Evolutionary conservation across 2,797 vertebrate genomes (phyloP).

Genomic region (Acanthurus lineatus): DNA sequence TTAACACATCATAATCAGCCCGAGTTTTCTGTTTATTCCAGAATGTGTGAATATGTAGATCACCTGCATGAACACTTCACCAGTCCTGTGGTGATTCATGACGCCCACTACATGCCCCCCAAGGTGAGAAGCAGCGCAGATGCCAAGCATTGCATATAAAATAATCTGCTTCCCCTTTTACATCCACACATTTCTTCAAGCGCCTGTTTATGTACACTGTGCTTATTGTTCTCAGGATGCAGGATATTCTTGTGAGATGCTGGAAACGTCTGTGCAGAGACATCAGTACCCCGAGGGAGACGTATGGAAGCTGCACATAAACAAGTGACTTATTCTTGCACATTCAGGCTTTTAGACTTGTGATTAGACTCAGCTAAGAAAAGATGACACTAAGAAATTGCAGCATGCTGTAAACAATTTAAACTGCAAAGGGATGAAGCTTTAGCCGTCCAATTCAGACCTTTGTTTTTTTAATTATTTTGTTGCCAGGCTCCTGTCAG

Average conservation of each 20-base stretch:
- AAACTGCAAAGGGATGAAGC: not conserved
- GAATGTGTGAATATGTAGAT: constrained; percentile 92
- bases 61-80: constrained; percentile 91
- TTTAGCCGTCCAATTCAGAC: not conserved
- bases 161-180: not conserved
- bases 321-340: constrained; percentile 32
- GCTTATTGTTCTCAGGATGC: constrained; percentile 78
- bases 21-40: constrained; percentile 45
- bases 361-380: not conserved
- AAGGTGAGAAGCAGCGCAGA: constrained; percentile 72
- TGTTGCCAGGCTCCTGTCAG: not conserved
- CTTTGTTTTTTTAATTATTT: not conserved
- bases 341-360: too few species aligned
- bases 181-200: too few species aligned
- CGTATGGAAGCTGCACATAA: constrained; percentile 81
- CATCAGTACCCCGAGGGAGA: constrained; percentile 88
- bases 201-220: not conserved
- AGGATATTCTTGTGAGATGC: constrained; percentile 91
- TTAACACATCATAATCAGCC: not conserved
- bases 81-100: constrained; percentile 85
- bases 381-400: not conserved
- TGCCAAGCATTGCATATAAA: not conserved
- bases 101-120: constrained; percentile 88
- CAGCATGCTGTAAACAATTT: too few species aligned
- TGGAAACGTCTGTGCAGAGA: constrained; percentile 85